Base-by-base conservation (phyloP, 2,797 vertebrate species). In the Rhinoraja longicauda region DNA sequence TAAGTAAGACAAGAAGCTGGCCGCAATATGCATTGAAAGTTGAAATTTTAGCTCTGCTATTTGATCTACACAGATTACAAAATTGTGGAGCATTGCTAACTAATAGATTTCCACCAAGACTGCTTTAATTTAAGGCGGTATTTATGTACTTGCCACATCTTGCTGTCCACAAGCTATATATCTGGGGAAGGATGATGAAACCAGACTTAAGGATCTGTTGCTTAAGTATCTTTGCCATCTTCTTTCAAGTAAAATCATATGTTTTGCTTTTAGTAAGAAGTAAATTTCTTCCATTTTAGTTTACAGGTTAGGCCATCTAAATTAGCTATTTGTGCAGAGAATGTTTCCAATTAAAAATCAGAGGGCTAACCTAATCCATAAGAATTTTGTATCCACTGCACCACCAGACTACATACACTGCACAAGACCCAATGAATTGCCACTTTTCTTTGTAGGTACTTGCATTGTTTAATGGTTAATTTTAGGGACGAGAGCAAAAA, bases 191-290 rank as follows among this genome's bases (percentile, higher is more conserved):
- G 96, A 96, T 97, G 96, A 96, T 96, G 96, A 96, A 96, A 96
- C 96, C 96, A 95, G 95, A 95, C 96, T 96, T 97, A 95, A 95
- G 96, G 96, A 95, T 97, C 96, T 96, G 95, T 97, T 97, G 96
- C 96, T 96, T 94, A 96, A 97, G 96, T 95, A 96, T 96, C 96
- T 95, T 96, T 97, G 96, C 97, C 96, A 97, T 97, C 96, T 96
- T 95, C 95, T 96, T 96, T 96, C 96, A 97, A 97, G 96, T 97
- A 96, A 96, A 97, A 97, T 96, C 97, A 97, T 97, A 97, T 97
- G 97, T 97, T 95, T 96, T 95, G 29, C 8, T 36, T 96, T 96
- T 97, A 96, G 96, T 96, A 96, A 95, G 96, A 96, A 97, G 96
- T 96, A 96, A 96, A 96, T 96, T 96, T 96, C 96, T 97, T 96